Evolutionary conservation across 2,113 vertebrate genomes (phyloP).

Genomic region (Aspidoscelis tigris): DNA sequence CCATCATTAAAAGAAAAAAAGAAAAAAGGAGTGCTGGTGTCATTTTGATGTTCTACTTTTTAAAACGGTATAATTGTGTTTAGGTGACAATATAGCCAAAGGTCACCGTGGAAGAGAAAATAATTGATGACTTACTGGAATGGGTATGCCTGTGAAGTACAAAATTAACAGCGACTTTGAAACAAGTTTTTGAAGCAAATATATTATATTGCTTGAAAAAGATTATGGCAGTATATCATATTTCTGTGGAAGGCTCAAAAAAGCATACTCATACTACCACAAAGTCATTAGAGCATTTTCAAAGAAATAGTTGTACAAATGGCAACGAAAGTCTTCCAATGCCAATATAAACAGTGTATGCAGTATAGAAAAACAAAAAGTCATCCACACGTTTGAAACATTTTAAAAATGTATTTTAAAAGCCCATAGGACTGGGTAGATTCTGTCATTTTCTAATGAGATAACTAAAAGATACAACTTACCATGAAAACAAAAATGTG

Average conservation of each 20-base stretch:
- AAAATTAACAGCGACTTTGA: background rate
- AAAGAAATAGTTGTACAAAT: background rate
- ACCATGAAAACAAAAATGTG: slow-evolving; percentile 10
- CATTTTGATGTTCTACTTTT: background rate
- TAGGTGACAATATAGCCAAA: background rate
- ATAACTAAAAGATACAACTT: background rate
- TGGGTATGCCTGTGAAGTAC: background rate
- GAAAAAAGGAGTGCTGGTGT: too few relatives aligned
- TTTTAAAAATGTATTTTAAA: background rate
- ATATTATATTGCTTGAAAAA: background rate
- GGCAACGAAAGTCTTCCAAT: background rate
- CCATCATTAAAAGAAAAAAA: background rate
- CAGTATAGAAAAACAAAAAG: background rate
- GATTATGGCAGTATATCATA: background rate
- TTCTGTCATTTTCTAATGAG: background rate
- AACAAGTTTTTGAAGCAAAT: background rate
- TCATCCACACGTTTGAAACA: slow-evolving; percentile 1
- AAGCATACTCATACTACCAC: background rate
- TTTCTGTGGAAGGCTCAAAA: background rate
- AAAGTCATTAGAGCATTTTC: background rate
- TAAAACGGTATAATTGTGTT: background rate
- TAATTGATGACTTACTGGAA: background rate
- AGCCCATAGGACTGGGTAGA: background rate
- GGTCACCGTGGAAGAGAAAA: background rate
- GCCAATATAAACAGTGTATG: background rate